These are phyloP conservation scores for Genyomyrus donnyi DNA, from an alignment of 2,113 vertebrate genomes.

Conservation along the genomic window DNA sequence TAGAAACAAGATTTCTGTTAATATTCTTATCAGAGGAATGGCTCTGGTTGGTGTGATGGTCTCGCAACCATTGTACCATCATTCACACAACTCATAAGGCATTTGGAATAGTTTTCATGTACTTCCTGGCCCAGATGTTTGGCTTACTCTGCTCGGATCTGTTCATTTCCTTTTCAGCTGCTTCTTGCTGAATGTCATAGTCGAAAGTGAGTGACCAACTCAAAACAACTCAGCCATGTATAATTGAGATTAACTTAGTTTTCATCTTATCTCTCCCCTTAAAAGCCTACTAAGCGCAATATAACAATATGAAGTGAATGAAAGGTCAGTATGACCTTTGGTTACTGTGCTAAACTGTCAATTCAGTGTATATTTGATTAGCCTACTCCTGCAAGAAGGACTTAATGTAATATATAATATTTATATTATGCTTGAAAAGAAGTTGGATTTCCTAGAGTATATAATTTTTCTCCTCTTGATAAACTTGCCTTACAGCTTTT, in stretches of 20 bases:
- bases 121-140: conserved; percentile 8
- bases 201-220: background rate
- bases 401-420: background rate
- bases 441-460: background rate
- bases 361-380: background rate
- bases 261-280: background rate
- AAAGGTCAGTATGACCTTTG: background rate
- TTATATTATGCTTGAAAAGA: background rate
- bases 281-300: background rate
- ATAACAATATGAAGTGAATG: background rate
- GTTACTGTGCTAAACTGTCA: background rate
- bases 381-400: background rate
- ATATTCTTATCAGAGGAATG: background rate
- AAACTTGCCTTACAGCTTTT: background rate
- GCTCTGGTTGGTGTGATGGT: background rate
- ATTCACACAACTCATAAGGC: background rate
- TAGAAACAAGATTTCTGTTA: background rate
- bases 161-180: background rate
- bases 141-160: background rate
- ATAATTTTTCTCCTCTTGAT: background rate
- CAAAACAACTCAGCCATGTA: background rate
- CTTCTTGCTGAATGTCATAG: background rate
- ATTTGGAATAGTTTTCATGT: background rate
- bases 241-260: background rate
- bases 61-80: background rate